A percentile compares a stretch with the other conserved stretches of the same genome.
Conservation (phyloP, 2,888 invertebrate species). For the Cerastis leucographa region DNA sequence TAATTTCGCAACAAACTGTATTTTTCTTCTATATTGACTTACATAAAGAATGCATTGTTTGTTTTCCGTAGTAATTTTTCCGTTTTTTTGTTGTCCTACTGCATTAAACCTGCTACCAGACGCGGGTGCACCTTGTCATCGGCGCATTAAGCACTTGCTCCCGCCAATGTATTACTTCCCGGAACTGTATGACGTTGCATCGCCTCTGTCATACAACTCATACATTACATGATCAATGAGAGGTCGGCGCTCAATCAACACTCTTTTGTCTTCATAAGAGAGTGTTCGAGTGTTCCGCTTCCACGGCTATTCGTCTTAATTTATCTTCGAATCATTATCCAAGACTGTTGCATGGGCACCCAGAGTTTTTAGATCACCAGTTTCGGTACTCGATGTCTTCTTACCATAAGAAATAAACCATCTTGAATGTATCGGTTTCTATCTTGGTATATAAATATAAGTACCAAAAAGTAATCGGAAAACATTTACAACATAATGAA, state of each 20-base stretch:
- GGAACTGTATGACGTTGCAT: conserved; percentile 43
- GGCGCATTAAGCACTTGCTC: conserved; percentile 43
- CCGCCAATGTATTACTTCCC: conserved; percentile 58
- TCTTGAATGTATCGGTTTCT: not conserved
- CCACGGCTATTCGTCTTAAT: not conserved
- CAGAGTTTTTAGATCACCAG: not conserved
- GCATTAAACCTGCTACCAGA: not conserved
- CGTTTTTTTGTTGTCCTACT: conserved; percentile 26
- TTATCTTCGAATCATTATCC: not conserved
- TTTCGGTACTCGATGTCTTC: not conserved
- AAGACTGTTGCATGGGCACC: not conserved
- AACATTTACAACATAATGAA: not conserved
- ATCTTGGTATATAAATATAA: not conserved
- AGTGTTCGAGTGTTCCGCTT: conserved; percentile 22
- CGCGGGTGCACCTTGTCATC: conserved; percentile 45
- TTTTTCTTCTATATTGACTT: not conserved
- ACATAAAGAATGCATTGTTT: not conserved
- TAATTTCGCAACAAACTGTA: not conserved
- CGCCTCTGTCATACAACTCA: conserved; percentile 27
- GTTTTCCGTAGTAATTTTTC: not conserved
- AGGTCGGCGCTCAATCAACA: conserved; percentile 5
- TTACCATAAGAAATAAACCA: not conserved
- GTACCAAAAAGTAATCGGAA: not conserved
- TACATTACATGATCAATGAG: conserved; percentile 23
- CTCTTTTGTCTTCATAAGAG: conserved; percentile 17